These are phyloP conservation scores for Eulemur coronatus DNA, from an alignment of 2,797 vertebrate species.

Conservation along the genomic window DNA sequence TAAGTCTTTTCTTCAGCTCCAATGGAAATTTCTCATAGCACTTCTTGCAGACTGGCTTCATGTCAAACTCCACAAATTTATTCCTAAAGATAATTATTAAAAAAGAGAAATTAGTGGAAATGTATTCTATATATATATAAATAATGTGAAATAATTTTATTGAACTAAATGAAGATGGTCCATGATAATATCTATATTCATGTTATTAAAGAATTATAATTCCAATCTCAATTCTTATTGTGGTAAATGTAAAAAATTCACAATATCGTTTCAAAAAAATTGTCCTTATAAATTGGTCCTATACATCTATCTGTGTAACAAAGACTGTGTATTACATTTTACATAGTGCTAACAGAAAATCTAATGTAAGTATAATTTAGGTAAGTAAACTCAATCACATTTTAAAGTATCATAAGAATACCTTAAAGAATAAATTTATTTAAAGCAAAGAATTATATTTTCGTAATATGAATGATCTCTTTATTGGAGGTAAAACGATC, in stretches of 20 bases:
- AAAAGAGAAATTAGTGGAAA: conserved; percentile 57
- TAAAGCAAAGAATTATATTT: conserved; percentile 45
- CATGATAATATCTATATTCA: neutral
- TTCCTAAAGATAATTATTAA: conserved; percentile 87
- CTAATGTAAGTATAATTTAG: neutral
- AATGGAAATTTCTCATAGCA: conserved; percentile 99
- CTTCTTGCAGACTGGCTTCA: conserved; percentile 99
- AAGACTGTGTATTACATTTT: neutral
- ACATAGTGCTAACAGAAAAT: conserved; percentile 3
- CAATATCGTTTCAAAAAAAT: neutral
- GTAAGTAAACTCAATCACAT: neutral
- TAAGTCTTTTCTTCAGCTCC: conserved; percentile 99
- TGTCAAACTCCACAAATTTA: conserved; percentile 99
- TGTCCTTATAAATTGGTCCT: neutral
- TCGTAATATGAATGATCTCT: neutral
- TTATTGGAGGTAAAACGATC: neutral
- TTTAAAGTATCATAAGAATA: neutral
- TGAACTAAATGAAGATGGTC: conserved; percentile 26
- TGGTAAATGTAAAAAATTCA: neutral
- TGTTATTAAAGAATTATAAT: neutral
- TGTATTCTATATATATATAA: neutral
- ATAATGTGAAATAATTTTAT: conserved; percentile 21
- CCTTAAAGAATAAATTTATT: conserved; percentile 27
- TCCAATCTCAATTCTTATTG: neutral
- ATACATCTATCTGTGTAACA: neutral